These are phyloP conservation scores for human (Homo sapiens) DNA, from an alignment of 2,113 vertebrate species.

Conservation along the genomic window GRCh38 chr3:164858001-164858500, in stretches of 20 bases:
- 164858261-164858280: neutral
- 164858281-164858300: neutral
- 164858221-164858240: neutral
- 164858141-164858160: neutral
- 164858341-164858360: neutral
- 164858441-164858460: neutral
- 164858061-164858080: neutral
- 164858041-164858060: neutral
- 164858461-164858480: neutral
- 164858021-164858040: neutral
- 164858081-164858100: neutral
- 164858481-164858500: neutral
- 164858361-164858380: neutral
- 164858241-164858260: neutral
- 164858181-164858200: neutral
- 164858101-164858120: neutral
- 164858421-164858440: neutral
- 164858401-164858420: neutral
- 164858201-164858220: neutral
- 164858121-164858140: neutral
- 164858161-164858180: fast-evolving
- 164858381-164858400: neutral
- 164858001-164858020: neutral
- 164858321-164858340: neutral
- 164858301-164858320: neutral